Evolutionary conservation across 2,888 invertebrate genomes (phyloP).

Genomic region (Podotricha telesiphe): DNA sequence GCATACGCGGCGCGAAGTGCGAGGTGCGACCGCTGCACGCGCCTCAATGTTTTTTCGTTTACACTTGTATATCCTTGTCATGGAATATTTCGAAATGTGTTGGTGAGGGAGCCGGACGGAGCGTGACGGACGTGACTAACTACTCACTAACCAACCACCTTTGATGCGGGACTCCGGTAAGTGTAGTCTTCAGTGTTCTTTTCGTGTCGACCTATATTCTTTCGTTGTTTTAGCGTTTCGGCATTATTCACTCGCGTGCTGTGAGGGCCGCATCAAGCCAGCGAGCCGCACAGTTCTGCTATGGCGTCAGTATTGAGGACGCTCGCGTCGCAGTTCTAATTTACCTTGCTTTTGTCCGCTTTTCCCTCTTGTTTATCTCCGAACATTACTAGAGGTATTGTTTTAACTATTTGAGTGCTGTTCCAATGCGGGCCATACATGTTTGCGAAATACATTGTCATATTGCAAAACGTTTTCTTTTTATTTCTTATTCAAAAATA

Average conservation of each 20-base stretch:
- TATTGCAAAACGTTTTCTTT: neutral
- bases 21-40: conserved; percentile 54
- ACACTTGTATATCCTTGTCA: conserved; percentile 52
- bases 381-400: conserved; percentile 25
- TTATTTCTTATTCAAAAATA: neutral
- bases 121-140: conserved; percentile 55
- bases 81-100: conserved; percentile 77
- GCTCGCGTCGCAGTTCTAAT: conserved; percentile 38
- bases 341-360: conserved; percentile 38
- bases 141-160: conserved; percentile 58
- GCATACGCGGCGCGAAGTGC: conserved; percentile 46
- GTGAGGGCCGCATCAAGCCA: conserved; percentile 40
- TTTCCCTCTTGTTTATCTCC: conserved; percentile 33
- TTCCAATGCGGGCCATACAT: neutral
- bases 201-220: conserved; percentile 51
- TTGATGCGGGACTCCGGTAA: conserved; percentile 51
- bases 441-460: neutral
- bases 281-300: conserved; percentile 35
- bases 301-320: conserved; percentile 38
- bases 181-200: conserved; percentile 51
- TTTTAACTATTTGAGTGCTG: conserved; percentile 22
- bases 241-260: conserved; percentile 41
- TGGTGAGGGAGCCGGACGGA: conserved; percentile 77
- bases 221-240: conserved; percentile 46
- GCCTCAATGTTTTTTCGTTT: conserved; percentile 41